phyloP scores from a whole-genome alignment of 2,797 vertebrate genomes.

The Sardinella longiceps region DNA sequence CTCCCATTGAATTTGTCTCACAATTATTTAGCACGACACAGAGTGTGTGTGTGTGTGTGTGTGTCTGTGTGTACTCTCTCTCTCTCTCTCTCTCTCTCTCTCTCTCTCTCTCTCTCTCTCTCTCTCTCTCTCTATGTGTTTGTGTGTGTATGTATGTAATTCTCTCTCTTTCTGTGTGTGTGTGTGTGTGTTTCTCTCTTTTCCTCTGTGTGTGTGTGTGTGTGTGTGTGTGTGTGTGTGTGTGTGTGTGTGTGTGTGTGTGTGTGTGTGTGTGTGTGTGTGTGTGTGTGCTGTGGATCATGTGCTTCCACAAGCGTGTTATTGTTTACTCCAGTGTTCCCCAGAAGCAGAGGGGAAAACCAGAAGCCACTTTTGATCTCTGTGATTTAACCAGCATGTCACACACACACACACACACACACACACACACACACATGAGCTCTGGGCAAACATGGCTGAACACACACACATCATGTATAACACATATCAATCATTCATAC shows the following conservation, averaged over 20 bases:
- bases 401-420: no score
- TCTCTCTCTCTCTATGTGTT: no score
- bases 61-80: not conserved
- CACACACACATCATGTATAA: not conserved
- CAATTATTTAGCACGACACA: constrained; percentile 72
- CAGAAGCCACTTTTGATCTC: not conserved
- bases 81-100: no score
- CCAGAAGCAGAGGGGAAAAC: constrained; percentile 27
- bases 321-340: constrained; percentile 42
- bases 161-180: no score
- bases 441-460: not conserved
- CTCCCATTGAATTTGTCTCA: constrained; percentile 62
- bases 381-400: not conserved
- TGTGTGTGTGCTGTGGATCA: constrained; percentile 36
- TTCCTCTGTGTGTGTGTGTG: no score
- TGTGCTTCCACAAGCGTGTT: constrained; percentile 41
- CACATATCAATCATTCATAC: no score
- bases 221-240: not conserved
- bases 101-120: no score
- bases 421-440: no score
- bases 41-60: constrained; percentile 32
- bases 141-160: no score
- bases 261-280: not conserved
- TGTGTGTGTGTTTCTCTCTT: no score
- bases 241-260: not conserved